A percentile compares a stretch with the other conserved stretches of the same genome.
Evolutionary conservation across 2,888 invertebrate genomes (phyloP).

Genomic region (Ceraclea dissimilis): DNA sequence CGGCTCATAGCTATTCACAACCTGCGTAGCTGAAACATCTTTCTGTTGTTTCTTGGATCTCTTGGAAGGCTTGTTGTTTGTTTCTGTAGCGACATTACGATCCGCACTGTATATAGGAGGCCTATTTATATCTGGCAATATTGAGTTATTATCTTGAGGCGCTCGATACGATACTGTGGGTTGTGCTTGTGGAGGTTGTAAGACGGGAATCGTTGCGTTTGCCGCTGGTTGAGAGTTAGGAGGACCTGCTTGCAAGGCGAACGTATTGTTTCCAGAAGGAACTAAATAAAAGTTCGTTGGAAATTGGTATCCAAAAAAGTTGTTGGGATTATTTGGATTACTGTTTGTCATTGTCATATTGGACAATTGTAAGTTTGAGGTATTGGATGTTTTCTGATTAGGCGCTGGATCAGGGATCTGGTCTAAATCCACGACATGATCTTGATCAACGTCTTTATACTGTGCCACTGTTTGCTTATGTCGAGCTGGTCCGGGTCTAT

Average conservation of each 20-base stretch:
- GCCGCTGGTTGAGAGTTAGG: neutral
- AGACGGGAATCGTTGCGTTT: neutral
- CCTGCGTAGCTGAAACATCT: neutral
- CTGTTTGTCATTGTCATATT: neutral
- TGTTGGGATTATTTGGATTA: neutral
- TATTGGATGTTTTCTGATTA: neutral
- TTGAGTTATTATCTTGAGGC: neutral
- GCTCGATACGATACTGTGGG: neutral
- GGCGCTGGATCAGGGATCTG: neutral
- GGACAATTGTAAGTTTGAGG: neutral
- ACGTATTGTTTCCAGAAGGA: conserved; percentile 17
- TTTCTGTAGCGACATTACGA: neutral
- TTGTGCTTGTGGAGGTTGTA: neutral
- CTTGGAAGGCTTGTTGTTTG: neutral
- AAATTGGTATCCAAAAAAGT: neutral
- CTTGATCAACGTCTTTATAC: neutral
- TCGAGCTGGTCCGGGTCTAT: neutral
- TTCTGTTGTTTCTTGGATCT: neutral
- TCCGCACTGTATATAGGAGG: neutral
- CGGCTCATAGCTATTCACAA: neutral
- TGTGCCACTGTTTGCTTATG: neutral
- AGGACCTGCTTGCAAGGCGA: conserved; percentile 7
- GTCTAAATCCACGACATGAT: neutral
- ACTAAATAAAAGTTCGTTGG: conserved; percentile 12
- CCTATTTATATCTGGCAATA: neutral